Percentiles rank a stretch among this genome's conserved stretches.
These are phyloP conservation scores for Ammospiza caudacuta DNA, from an alignment of 2,113 vertebrate species.

Conservation along the genomic window DNA sequence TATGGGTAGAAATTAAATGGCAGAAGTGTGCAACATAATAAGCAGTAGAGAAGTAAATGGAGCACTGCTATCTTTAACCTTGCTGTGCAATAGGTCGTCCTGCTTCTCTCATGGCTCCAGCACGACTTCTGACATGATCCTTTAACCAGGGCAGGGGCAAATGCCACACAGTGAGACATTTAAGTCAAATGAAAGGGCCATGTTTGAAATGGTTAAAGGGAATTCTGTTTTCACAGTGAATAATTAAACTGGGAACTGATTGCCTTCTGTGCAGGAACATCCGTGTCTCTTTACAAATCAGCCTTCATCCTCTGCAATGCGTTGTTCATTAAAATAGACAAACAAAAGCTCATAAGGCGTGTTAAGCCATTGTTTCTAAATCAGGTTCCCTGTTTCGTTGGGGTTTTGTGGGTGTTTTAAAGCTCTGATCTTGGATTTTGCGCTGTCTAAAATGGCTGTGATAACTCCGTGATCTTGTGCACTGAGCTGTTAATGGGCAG, in stretches of 20 bases:
- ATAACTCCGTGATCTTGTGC: neutral
- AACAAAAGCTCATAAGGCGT: neutral
- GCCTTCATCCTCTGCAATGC: neutral
- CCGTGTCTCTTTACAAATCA: neutral
- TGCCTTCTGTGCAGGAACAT: conserved; percentile 22
- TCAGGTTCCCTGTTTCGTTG: neutral
- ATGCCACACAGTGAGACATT: neutral
- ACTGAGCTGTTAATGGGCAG: neutral
- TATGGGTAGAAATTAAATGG: neutral
- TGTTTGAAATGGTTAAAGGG: neutral
- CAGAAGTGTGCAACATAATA: neutral
- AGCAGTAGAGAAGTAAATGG: neutral
- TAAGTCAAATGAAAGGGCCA: neutral
- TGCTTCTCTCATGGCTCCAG: neutral
- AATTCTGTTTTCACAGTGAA: conserved; percentile 36
- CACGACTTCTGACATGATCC: neutral
- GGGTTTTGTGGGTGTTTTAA: neutral
- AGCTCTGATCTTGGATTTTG: neutral
- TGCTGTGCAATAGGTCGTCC: neutral
- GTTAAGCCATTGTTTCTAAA: neutral
- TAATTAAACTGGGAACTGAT: conserved; percentile 39
- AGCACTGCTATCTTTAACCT: neutral
- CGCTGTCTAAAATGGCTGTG: conserved; percentile 1
- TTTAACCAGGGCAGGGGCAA: neutral
- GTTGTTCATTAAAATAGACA: neutral